Evolutionary conservation across 2,888 invertebrate genomes (phyloP), one percentile per base, ranked within the genome.

Genomic region (Theretra japonica): DNA sequence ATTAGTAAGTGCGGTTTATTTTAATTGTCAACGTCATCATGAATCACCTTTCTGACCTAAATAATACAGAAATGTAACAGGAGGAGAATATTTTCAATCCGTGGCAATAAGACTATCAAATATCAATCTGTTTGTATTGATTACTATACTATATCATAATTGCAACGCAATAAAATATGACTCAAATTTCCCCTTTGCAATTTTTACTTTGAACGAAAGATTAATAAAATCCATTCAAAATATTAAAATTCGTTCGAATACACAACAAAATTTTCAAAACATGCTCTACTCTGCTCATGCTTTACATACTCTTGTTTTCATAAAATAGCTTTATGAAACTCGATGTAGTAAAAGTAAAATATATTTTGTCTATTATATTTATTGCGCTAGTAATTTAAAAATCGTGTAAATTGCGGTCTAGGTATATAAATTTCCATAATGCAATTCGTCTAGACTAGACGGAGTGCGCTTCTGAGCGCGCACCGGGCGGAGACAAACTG

Each of bases 401-500:
- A n/a, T 59, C 50, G 6, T 41, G 48, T 50, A 50, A 70, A 70
- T 17, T 50, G 59, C 28, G 15, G 50, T 60, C 50, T 89, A 88
- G 85, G 85, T 85, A 82, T 83, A 84, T 87, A 86, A 85, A 92
- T 93, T 92, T 88, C 88, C 91, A 93, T 94, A 93, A 93, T 93
- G 90, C 92, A 93, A 93, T 92, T 92, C 92, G 93, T 93, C 93
- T 93, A 93, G 92, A 92, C 92, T 86, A 88, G 90, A 87, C 88
- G 82, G 86, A 88, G 89, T 89, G 87, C 84, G 86, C 86, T 83
- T 83, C 84, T 79, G 80, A 80, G 81, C 86, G 86, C 85, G 85
- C 80, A 79, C 82, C 82, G 76, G 77, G 83, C 82, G 86, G 83
- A 82, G 82, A 83, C 82, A 78, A 78, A 74, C 79, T 80, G 91